Evolutionary conservation across 2,113 vertebrate species (phyloP).

Genomic region (Eurypyga helias): DNA sequence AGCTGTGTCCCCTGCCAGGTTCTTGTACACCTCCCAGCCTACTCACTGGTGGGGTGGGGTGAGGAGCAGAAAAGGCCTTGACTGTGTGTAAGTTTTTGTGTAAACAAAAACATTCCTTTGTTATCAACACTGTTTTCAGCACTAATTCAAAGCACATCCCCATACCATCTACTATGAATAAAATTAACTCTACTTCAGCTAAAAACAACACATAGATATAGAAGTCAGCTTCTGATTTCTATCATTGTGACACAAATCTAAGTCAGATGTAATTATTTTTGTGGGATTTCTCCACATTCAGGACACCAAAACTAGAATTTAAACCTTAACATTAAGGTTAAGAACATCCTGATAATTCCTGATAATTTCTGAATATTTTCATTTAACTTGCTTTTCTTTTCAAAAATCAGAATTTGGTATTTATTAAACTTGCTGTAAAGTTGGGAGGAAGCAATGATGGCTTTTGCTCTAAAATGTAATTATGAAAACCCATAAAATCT

Average conservation of each 20-base stretch:
- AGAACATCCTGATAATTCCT: background rate
- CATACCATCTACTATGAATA: too few species aligned
- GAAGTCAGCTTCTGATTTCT: background rate
- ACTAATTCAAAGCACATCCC: too few species aligned
- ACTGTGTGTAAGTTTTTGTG: too few species aligned
- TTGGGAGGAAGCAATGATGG: background rate
- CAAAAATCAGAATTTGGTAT: background rate
- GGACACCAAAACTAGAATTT: background rate
- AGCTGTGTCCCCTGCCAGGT: too few species aligned
- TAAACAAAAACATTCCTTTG: too few species aligned
- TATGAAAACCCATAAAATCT: background rate
- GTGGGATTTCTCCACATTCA: background rate
- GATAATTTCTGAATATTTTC: background rate
- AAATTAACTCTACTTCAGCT: too few species aligned
- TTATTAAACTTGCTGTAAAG: background rate
- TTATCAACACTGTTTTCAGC: too few species aligned
- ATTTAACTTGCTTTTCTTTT: background rate
- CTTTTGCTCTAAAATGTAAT: background rate
- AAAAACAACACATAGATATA: background rate
- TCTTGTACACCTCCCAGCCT: too few species aligned
- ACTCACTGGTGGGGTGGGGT: too few species aligned
- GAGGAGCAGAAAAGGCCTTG: too few species aligned
- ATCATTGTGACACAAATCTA: background rate
- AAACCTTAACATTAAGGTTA: background rate
- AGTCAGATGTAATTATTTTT: background rate